These are phyloP conservation scores for Macrobrachium nipponense DNA, from an alignment of 1,140 invertebrate genomes.

Conservation along the genomic window DNA sequence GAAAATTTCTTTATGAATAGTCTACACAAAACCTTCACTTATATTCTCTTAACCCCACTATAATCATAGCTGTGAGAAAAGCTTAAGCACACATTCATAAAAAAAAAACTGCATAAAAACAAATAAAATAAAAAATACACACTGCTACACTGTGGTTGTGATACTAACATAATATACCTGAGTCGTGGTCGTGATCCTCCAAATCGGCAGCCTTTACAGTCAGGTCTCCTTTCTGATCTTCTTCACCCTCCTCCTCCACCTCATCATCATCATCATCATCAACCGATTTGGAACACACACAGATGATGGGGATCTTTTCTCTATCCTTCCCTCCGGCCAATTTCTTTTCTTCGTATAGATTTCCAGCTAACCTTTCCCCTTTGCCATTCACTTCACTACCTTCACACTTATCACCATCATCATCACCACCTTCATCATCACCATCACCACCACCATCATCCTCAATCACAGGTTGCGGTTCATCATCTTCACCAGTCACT, in stretches of 20 bases:
- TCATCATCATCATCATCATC: constrained; percentile 5
- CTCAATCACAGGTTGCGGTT: constrained; percentile 11
- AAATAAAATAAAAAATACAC: neutral
- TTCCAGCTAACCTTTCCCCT: neutral
- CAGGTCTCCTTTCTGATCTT: constrained; percentile 43
- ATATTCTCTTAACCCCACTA: neutral
- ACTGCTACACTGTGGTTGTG: constrained; percentile 49
- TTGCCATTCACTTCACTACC: neutral
- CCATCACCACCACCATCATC: constrained; percentile 13
- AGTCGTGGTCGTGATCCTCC: constrained; percentile 60
- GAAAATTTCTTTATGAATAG: no score
- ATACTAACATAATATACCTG: constrained; percentile 63
- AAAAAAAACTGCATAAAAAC: constrained; percentile 4
- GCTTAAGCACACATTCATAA: neutral
- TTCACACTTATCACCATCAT: constrained; percentile 10
- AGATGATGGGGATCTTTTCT: no score
- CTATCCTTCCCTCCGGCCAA: no score
- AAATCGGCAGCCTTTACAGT: constrained; percentile 45
- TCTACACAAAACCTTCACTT: neutral
- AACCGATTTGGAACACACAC: neutral
- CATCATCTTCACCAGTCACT: constrained; percentile 54
- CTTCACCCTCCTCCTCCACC: constrained; percentile 27
- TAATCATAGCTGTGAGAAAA: neutral
- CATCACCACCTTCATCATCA: neutral
- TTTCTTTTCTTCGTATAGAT: neutral